Base-by-base conservation (phyloP, 2,888 invertebrate species). In the Acrocera orbiculus region DNA sequence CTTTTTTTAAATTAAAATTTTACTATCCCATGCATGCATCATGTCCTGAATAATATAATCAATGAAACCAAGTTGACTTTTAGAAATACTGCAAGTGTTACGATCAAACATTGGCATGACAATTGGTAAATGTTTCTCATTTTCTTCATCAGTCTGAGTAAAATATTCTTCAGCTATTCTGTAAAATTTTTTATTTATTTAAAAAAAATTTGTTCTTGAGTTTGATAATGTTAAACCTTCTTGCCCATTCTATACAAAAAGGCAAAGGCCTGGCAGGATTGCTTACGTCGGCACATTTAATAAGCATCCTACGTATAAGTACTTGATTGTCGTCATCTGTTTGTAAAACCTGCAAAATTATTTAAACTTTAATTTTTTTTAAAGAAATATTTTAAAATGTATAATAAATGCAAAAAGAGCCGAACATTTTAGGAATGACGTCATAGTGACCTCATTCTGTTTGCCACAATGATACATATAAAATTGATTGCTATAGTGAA, bases 91-190 rank as follows among this genome's bases (percentile, higher is more conserved):
- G 63, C 95, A 95, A 2, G 85, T 78, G 39, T 75, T 70, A 40
- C 93, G 73, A 62, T 96, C 95, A 61, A 96, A 98, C 74, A 92
- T 83, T 7, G 95, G 93, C 96, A 98, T 96, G 42, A 95, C 89
- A 7, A 96, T 86, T 1, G 96, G 95, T 49, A 96, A 62, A 30
- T 77, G 78, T 44, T 74, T 71, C 10, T 70, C 68, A 53, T 89
- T 90, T 62, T 98, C 96, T 53, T 95, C 93, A 53, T 93, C 93
- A 6, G 96, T 96, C 71, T 96, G 96, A 47, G 76, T 72, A 64
- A 92, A 96, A 62, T 98, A 96, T 57, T 96, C 96, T 53, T 95
- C 92, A 2, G 95, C 92, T 44, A 98, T 98, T 16, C n/a, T n/a
- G n/a, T n/a, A n/a, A n/a, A n/a, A n/a, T n/a, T n/a, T 49, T 92